Evolutionary conservation across 2,797 vertebrate species (phyloP).

Genomic region (Neomorphus geoffroyi): DNA sequence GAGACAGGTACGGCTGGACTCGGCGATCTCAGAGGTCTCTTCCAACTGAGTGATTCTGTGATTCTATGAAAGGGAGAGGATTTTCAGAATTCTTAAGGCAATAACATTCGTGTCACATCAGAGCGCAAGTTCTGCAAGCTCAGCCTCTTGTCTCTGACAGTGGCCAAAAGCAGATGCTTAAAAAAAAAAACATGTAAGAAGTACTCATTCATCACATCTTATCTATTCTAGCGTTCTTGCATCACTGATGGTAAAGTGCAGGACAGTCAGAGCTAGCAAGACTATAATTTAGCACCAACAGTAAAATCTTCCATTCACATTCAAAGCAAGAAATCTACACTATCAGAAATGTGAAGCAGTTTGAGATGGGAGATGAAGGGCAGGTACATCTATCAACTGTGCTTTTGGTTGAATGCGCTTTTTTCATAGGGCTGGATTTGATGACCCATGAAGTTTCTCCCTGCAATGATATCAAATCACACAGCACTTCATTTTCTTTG

Average conservation of each 20-base stretch:
- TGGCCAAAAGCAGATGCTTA: background rate
- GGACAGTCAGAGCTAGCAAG: background rate
- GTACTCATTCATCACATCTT: conserved; percentile 21
- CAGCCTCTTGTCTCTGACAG: background rate
- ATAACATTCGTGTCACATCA: background rate
- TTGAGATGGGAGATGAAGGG: conserved; percentile 25
- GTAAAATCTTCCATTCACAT: conserved; percentile 22
- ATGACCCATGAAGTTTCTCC: conserved; percentile 46
- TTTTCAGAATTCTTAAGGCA: conserved; percentile 11
- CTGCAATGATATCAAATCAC: conserved; percentile 19
- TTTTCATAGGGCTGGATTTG: conserved; percentile 23
- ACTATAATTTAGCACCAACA: conserved; percentile 11
- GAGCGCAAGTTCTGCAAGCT: background rate
- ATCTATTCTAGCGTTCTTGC: conserved; percentile 3
- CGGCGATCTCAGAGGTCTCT: too few relatives aligned
- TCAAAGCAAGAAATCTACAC: conserved; percentile 21
- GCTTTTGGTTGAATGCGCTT: background rate
- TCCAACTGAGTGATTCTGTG: too few relatives aligned
- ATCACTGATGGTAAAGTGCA: background rate
- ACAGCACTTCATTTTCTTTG: background rate
- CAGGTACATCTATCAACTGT: conserved; percentile 24
- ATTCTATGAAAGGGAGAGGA: background rate
- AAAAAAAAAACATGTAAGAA: background rate
- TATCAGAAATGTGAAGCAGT: background rate
- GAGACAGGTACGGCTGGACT: too few relatives aligned